Percentiles rank a stretch among this genome's conserved stretches.
Evolutionary conservation across 2,113 vertebrate species (phyloP).

Genomic region (Todiramphus chloris): DNA sequence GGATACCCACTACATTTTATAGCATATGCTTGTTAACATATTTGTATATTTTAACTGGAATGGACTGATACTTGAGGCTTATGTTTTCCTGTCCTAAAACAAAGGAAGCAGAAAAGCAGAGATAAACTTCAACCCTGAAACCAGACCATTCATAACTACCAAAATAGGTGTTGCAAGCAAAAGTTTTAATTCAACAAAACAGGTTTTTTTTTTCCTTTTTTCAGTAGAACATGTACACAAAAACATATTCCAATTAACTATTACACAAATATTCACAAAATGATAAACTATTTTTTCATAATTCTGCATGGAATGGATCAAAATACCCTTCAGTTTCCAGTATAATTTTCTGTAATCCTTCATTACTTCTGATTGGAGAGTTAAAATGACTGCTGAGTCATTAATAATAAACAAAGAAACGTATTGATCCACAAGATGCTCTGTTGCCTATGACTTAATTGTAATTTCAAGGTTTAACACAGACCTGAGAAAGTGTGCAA

Average conservation of each 20-base stretch:
- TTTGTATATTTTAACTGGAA: not conserved
- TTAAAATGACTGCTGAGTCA: not conserved
- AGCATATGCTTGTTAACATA: not conserved
- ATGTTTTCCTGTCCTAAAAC: not conserved
- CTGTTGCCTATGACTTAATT: not conserved
- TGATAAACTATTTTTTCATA: not conserved
- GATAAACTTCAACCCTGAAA: not conserved
- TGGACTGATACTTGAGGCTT: not conserved
- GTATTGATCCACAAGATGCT: not conserved
- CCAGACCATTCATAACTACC: not conserved
- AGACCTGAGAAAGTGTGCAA: conserved; percentile 30
- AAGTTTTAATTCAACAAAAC: not conserved
- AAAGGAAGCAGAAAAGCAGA: not conserved
- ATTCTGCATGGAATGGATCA: not conserved
- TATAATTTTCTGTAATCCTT: not conserved
- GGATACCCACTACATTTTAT: not conserved
- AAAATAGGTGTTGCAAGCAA: not conserved
- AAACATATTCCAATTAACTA: not conserved
- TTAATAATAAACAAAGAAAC: not conserved
- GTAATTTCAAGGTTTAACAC: not conserved
- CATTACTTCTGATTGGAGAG: not conserved
- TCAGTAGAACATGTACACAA: not conserved
- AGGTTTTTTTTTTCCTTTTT: not conserved
- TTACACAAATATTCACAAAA: not conserved
- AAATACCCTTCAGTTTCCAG: not conserved